These are phyloP conservation scores for Fregata magnificens DNA, from an alignment of 2,113 vertebrate species.

Conservation along the genomic window DNA sequence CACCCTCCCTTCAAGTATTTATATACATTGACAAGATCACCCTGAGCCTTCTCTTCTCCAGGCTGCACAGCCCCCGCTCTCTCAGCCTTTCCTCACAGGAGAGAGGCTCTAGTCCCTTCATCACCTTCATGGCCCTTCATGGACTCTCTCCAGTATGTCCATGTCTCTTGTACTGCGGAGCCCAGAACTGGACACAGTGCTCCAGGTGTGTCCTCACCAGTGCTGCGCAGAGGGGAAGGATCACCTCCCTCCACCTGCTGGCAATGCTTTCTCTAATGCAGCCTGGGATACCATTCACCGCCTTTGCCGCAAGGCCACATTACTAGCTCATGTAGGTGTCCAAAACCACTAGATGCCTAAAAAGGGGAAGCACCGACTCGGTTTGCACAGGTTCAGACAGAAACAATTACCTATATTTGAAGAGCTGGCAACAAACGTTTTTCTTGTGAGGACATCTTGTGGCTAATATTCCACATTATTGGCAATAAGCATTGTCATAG, in stretches of 20 bases:
- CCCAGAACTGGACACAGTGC: neutral
- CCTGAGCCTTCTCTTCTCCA: neutral
- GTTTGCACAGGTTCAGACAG: neutral
- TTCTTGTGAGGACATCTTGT: conserved; percentile 4
- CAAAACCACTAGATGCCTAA: neutral
- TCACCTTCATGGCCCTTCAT: neutral
- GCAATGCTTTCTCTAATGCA: neutral
- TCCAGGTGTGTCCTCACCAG: neutral
- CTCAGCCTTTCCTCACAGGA: neutral
- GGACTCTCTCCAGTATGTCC: neutral
- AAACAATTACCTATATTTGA: neutral
- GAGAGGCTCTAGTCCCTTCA: neutral
- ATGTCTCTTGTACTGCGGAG: neutral
- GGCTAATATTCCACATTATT: neutral
- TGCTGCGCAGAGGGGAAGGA: neutral
- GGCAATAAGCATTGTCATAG: neutral
- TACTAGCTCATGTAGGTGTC: neutral
- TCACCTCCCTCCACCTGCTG: neutral
- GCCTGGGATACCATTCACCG: rapidly evolving
- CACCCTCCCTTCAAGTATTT: neutral
- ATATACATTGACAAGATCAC: too few species aligned
- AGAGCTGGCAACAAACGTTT: neutral
- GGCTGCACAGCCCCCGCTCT: neutral
- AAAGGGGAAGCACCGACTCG: neutral
- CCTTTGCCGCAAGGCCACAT: neutral